Evolutionary conservation across 92 coral and sea anemone species (phyloP).

Genomic region (Epizoanthus fatuus): DNA sequence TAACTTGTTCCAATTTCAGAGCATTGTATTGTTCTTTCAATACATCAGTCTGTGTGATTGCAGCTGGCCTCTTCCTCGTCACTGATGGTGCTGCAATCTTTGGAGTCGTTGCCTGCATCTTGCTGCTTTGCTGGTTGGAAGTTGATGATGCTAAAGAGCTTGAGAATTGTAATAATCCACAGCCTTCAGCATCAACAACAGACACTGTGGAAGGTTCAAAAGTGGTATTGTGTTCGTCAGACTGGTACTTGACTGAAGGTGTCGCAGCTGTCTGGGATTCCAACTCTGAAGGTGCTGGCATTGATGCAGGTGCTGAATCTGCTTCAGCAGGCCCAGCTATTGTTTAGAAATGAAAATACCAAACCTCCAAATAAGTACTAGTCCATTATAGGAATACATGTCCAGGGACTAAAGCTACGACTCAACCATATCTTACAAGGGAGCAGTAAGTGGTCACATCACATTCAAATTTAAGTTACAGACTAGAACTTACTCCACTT

Average conservation of each 20-base stretch:
- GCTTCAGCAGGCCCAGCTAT: constrained; percentile 10
- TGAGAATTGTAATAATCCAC: not conserved
- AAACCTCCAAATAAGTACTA: not conserved
- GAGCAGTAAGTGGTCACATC: too few relatives aligned
- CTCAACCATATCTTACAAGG: not conserved
- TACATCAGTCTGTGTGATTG: not conserved
- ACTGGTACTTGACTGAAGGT: not conserved
- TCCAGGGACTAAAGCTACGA: not conserved
- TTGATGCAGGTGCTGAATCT: constrained; percentile 5
- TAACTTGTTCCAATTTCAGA: constrained; percentile 12
- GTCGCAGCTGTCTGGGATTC: not conserved
- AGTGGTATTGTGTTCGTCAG: not conserved
- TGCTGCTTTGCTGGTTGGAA: not conserved
- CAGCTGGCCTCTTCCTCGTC: constrained; percentile 2
- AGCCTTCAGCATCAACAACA: constrained; percentile 10
- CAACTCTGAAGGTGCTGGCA: not conserved
- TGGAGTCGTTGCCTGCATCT: constrained; percentile 4
- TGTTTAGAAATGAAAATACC: constrained; percentile 5
- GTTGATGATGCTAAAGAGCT: not conserved
- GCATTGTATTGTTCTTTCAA: not conserved
- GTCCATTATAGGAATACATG: not conserved
- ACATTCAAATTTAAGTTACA: too few relatives aligned
- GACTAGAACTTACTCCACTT: too few relatives aligned
- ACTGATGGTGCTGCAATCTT: not conserved
- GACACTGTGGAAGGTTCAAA: not conserved